A percentile compares a stretch with the other conserved stretches of the same genome.
phyloP scores from a whole-genome alignment of 2,888 invertebrate genomes.

The Candidula unifasciata region DNA sequence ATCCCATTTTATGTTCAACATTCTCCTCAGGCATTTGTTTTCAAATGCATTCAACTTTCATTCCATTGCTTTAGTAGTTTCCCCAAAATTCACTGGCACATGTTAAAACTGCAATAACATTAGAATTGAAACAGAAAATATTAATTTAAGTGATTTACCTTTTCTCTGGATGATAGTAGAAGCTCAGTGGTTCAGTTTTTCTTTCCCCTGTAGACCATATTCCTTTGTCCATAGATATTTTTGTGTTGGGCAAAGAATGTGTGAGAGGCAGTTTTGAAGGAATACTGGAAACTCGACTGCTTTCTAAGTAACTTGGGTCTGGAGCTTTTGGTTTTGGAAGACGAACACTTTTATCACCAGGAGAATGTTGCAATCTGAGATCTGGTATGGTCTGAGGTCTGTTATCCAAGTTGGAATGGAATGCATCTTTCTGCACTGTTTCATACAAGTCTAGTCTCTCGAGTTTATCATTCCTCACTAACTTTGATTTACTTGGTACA shows the following conservation, averaged over 20 bases:
- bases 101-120: too few relatives aligned
- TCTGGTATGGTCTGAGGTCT: conserved; percentile 3
- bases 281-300: conserved; percentile 29
- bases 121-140: neutral
- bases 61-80: too few relatives aligned
- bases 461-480: neutral
- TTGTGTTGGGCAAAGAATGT: neutral
- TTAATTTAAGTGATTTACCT: neutral
- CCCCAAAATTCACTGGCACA: too few relatives aligned
- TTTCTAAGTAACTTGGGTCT: conserved; percentile 66
- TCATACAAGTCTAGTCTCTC: neutral
- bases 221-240: neutral
- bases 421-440: neutral
- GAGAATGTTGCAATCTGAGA: neutral
- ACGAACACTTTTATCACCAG: conserved; percentile 18
- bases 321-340: conserved; percentile 67
- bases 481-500: neutral
- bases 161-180: neutral
- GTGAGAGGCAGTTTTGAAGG: neutral
- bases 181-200: neutral
- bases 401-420: neutral
- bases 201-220: neutral
- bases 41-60: too few relatives aligned
- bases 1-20: too few relatives aligned
- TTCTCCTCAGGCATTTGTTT: too few relatives aligned